Evolutionary conservation across 2,888 invertebrate species (phyloP), one percentile per base, ranked within the genome.

Genomic region (Drosophila kambysellisi): DNA sequence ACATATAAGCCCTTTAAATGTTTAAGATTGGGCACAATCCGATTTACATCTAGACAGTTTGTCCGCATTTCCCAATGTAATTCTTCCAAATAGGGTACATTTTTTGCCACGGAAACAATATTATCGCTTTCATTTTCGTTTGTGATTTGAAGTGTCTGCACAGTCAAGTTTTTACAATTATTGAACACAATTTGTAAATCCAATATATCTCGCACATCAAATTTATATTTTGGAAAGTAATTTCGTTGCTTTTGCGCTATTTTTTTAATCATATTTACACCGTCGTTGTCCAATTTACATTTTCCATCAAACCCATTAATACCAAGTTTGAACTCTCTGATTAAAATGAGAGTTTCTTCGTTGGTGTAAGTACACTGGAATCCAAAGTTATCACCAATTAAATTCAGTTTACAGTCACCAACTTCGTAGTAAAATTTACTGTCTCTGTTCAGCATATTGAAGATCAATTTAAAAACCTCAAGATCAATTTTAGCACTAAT

Each of bases 351-450:
- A 25, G 25, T 25, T 25, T 3, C 25, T 25, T 25, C 3, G 25
- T 25, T 3, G 25, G 25, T 11, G 25, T 12, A 15, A 11, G 0
- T 0, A 25, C 17, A 54, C 11, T 29, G 1, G 17, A 54, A 54
- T 25, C 0, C 17, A 17, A 54, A 35, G 11, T 5, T 3, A 4
- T 20, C 5, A 7, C 5, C 32, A 30, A 9, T 3, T 17, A 25
- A 46, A 4, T 7, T 7, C 20, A 58, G 0, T 15, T 33, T 6
- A 33, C 57, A 58, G 33, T 20, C 4, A 3, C 20, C 12, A 17
- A n/a, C n/a, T n/a, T n/a, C n/a, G n/a, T n/a, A n/a, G 7, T 0
- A 1, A 20, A 32, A 33, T 4, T 0, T 7, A 20, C 4, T 20
- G 33, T 52, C 8, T 0, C 25, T 2, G 25, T 1, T 2, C 25